These are phyloP conservation scores for Sarcophaga rosellei DNA, from an alignment of 2,888 invertebrate genomes.

Conservation along the genomic window DNA sequence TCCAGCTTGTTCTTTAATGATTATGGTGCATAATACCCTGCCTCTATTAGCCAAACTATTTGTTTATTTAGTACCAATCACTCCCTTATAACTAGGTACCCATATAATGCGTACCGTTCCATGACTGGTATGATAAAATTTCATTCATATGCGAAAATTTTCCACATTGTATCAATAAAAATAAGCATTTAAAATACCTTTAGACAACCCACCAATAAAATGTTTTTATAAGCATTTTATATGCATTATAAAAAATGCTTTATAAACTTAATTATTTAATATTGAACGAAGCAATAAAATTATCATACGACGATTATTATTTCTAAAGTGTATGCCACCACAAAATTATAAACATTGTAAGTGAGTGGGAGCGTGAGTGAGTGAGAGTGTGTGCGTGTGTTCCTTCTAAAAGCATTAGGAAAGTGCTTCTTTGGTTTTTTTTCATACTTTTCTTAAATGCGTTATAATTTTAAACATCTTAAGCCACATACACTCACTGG, in stretches of 20 bases:
- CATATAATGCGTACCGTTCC: too few relatives aligned
- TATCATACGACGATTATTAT: neutral
- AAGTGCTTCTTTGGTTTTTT: neutral
- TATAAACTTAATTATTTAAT: neutral
- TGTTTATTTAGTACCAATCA: too few relatives aligned
- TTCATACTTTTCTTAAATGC: slow-evolving; percentile 34
- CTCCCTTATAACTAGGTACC: too few relatives aligned
- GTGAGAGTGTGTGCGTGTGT: slow-evolving; percentile 35
- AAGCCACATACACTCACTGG: neutral
- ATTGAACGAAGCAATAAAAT: neutral
- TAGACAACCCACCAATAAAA: too few relatives aligned
- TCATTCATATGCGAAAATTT: too few relatives aligned
- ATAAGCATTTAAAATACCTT: too few relatives aligned
- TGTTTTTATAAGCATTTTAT: too few relatives aligned
- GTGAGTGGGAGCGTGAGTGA: neutral
- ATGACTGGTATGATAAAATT: too few relatives aligned
- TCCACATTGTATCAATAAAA: too few relatives aligned
- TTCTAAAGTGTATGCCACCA: neutral
- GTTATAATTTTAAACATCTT: slow-evolving; percentile 52
- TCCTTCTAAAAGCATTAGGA: slow-evolving; percentile 53
- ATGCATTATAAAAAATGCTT: neutral
- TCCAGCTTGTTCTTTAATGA: too few relatives aligned
- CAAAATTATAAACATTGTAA: neutral
- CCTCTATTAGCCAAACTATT: too few relatives aligned
- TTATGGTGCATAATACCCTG: too few relatives aligned